These are phyloP conservation scores for Lasioglossum marginatum DNA, from an alignment of 2,888 invertebrate species.

Conservation along the genomic window DNA sequence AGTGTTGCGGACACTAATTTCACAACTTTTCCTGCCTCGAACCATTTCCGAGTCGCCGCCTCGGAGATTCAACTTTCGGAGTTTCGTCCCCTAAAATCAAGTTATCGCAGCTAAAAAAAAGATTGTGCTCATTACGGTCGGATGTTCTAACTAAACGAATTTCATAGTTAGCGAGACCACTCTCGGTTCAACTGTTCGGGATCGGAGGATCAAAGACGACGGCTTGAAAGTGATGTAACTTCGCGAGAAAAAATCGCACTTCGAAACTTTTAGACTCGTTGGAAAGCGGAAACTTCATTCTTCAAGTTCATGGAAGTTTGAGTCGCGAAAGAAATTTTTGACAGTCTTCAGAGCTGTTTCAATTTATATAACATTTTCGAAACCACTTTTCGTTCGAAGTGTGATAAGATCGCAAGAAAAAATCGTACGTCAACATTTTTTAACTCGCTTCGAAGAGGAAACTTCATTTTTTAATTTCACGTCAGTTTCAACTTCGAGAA, in stretches of 20 bases:
- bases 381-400: not conserved
- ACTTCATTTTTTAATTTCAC: not conserved
- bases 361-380: not conserved
- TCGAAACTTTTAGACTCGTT: accelerated
- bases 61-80: not conserved
- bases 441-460: not conserved
- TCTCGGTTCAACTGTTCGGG: not conserved
- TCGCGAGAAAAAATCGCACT: not conserved
- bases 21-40: not conserved
- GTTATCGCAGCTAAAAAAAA: not conserved
- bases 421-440: not conserved
- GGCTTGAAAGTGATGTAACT: not conserved
- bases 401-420: not conserved
- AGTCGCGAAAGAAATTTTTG: too few relatives aligned
- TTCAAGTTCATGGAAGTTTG: not conserved
- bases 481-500: not conserved
- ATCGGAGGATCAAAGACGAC: not conserved
- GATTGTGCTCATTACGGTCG: not conserved
- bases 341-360: not conserved
- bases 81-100: not conserved
- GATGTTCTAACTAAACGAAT: not conserved
- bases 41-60: not conserved
- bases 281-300: not conserved
- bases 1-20: slow-evolving; percentile 6
- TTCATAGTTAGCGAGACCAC: not conserved